A percentile compares a stretch with the other conserved stretches of the same genome.
These are phyloP conservation scores for Rhamnusium bicolor DNA, from an alignment of 2,888 invertebrate species.

Conservation along the genomic window DNA sequence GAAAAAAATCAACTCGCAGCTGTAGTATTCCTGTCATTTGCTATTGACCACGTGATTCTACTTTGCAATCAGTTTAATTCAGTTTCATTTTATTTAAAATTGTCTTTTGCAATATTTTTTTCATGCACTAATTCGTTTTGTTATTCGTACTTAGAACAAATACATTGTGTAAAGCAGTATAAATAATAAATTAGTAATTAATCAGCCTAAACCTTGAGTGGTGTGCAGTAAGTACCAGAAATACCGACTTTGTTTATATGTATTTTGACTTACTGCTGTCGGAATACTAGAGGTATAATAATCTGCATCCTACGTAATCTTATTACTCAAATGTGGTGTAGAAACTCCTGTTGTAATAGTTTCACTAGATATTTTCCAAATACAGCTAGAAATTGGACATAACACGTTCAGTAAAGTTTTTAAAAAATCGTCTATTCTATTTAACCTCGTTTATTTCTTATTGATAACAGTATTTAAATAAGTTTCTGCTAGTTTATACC, in stretches of 20 bases:
- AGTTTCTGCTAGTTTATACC: too few relatives aligned
- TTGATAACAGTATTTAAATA: too few relatives aligned
- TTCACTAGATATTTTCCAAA: slow-evolving; percentile 46
- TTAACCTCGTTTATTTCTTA: too few relatives aligned
- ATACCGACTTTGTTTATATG: slow-evolving; percentile 17
- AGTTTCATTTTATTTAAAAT: background rate
- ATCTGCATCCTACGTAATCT: slow-evolving; percentile 22
- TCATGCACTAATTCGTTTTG: background rate
- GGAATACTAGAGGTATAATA: background rate
- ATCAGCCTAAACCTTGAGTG: slow-evolving; percentile 9
- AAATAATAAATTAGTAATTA: slow-evolving; percentile 18
- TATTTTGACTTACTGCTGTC: slow-evolving; percentile 23
- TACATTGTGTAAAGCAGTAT: slow-evolving; percentile 7
- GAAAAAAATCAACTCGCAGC: too few relatives aligned
- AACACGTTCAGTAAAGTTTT: background rate
- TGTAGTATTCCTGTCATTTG: too few relatives aligned
- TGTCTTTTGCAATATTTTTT: slow-evolving; percentile 1
- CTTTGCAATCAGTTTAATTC: too few relatives aligned
- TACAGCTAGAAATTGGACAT: slow-evolving; percentile 46
- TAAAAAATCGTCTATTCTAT: too few relatives aligned
- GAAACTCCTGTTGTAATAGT: slow-evolving; percentile 46
- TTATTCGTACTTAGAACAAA: slow-evolving; percentile 1
- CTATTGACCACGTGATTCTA: too few relatives aligned
- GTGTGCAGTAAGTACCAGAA: slow-evolving; percentile 33
- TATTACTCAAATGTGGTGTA: slow-evolving; percentile 32